These are phyloP conservation scores for Radopholus similis DNA, from an alignment of 1,140 invertebrate genomes.

Conservation along the genomic window DNA sequence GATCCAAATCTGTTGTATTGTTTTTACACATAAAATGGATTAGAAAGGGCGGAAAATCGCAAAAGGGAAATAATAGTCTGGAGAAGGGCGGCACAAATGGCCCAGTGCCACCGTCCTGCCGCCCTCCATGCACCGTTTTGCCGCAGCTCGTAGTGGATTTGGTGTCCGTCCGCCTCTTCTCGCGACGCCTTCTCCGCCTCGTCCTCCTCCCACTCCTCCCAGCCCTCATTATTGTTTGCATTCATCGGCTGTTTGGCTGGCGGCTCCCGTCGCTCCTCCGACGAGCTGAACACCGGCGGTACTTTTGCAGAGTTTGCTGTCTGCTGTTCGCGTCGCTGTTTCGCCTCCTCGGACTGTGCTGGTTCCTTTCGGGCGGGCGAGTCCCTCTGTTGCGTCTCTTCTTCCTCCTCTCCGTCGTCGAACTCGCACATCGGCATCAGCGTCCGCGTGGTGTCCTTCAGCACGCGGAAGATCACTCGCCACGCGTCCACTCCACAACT, in stretches of 20 bases:
- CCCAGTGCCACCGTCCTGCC: not conserved
- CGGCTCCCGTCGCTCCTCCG: no score
- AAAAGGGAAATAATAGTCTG: not conserved
- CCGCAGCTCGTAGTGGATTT: not conserved
- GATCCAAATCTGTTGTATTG: not conserved
- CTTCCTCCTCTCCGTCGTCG: conserved; percentile 1
- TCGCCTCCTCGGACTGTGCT: not conserved
- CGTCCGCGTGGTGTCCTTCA: conserved; percentile 58
- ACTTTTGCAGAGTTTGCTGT: no score
- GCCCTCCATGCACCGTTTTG: not conserved
- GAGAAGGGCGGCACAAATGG: not conserved
- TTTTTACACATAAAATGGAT: not conserved
- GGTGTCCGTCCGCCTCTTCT: not conserved
- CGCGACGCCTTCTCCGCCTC: not conserved
- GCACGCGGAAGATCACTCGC: conserved; percentile 58
- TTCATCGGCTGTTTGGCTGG: not conserved
- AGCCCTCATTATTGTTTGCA: not conserved
- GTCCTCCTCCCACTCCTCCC: not conserved
- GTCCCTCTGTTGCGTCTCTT: not conserved
- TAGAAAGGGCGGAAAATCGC: not conserved
- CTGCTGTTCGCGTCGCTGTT: not conserved
- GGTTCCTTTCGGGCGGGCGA: not conserved
- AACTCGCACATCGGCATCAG: conserved; percentile 56
- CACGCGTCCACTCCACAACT: conserved; percentile 54
- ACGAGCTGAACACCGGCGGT: no score